These are phyloP conservation scores for Theocolax elegans DNA, from an alignment of 1,140 invertebrate genomes.

Conservation along the genomic window DNA sequence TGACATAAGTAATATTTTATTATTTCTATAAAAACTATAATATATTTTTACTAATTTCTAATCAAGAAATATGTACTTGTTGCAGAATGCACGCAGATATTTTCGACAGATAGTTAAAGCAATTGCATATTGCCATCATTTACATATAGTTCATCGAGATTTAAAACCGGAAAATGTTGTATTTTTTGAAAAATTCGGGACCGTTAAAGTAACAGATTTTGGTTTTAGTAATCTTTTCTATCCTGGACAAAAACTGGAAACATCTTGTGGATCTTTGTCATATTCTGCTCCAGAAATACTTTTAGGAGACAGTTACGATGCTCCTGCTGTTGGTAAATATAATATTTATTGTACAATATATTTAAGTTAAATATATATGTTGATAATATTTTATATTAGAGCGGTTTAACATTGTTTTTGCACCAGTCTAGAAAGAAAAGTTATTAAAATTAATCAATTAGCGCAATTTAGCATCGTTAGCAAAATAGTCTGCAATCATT, in stretches of 20 bases:
- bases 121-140: slow-evolving; percentile 97
- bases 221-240: slow-evolving; percentile 98
- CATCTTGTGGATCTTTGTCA: slow-evolving; percentile 98
- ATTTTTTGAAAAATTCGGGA: slow-evolving; percentile 96
- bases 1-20: no score
- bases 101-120: slow-evolving; percentile 96
- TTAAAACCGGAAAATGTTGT: slow-evolving; percentile 99
- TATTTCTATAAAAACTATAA: no score
- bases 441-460: no score
- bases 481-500: no score
- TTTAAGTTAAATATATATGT: background rate
- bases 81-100: slow-evolving; percentile 90
- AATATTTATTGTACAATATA: slow-evolving; percentile 1
- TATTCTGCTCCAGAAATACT: slow-evolving; percentile 99
- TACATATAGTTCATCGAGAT: slow-evolving; percentile 94
- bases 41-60: slow-evolving; percentile 21
- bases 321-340: slow-evolving; percentile 87
- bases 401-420: no score
- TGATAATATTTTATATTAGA: no score
- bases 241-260: slow-evolving; percentile 97
- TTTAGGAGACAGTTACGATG: slow-evolving; percentile 93
- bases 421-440: no score
- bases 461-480: no score
- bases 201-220: slow-evolving; percentile 99
- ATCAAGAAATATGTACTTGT: no score